Evolutionary conservation across 2,797 vertebrate species (phyloP).

Genomic region (Chelmon rostratus): DNA sequence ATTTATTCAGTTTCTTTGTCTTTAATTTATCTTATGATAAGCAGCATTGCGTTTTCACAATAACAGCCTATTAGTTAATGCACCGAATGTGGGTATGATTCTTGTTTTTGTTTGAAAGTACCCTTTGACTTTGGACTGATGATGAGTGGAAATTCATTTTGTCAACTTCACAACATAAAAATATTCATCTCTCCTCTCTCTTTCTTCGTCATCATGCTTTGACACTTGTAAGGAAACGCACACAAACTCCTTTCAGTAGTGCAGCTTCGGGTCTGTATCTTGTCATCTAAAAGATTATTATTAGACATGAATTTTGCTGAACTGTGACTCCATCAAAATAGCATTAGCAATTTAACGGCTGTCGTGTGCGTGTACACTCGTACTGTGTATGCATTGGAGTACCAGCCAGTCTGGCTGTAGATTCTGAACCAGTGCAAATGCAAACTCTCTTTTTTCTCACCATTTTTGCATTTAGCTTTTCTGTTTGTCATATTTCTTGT

Average conservation of each 20-base stretch:
- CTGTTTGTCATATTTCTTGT: not conserved
- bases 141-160: conserved; percentile 23
- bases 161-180: conserved; percentile 29
- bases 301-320: conserved; percentile 66
- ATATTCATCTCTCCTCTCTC: conserved; percentile 22
- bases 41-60: not conserved
- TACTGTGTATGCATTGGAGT: not conserved
- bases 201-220: conserved; percentile 27
- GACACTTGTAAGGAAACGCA: conserved; percentile 17
- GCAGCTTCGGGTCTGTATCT: conserved; percentile 45
- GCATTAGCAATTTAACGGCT: conserved; percentile 24
- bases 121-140: conserved; percentile 13
- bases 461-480: not conserved
- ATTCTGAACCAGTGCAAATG: not conserved
- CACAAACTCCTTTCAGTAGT: conserved; percentile 41
- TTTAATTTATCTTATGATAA: not conserved
- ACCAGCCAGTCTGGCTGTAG: not conserved
- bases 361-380: not conserved
- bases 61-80: not conserved
- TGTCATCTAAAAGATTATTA: conserved; percentile 68
- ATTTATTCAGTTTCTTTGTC: not conserved
- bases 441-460: not conserved
- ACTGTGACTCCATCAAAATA: conserved; percentile 69
- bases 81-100: not conserved
- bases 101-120: conserved; percentile 4